phyloP scores from a whole-genome alignment of 2,888 invertebrate genomes.

The Belgica antarctica region DNA sequence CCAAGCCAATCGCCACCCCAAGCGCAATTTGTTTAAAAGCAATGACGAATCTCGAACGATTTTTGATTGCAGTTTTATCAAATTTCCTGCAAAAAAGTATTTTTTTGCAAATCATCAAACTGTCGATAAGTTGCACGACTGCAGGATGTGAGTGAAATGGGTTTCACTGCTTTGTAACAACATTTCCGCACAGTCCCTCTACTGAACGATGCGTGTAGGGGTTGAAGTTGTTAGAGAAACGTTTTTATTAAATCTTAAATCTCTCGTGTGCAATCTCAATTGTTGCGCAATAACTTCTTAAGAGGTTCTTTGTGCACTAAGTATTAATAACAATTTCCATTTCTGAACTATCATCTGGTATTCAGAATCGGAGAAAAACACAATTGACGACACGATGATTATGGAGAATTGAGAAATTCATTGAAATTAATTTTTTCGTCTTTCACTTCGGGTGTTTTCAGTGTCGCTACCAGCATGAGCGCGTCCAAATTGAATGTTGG shows the following conservation, averaged over 20 bases:
- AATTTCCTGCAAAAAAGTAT: slow-evolving; percentile 27
- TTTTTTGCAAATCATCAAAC: slow-evolving; percentile 1
- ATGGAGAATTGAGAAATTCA: slow-evolving; percentile 9
- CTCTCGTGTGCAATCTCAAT: slow-evolving; percentile 29
- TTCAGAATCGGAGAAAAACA: slow-evolving; percentile 5
- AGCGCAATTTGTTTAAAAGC: neutral
- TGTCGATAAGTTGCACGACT: slow-evolving; percentile 14
- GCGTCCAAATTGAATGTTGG: slow-evolving; percentile 43
- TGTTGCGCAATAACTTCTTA: slow-evolving; percentile 41
- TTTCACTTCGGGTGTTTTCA: neutral
- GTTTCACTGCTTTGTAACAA: neutral
- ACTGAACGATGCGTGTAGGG: too few species aligned
- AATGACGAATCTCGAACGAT: slow-evolving; percentile 5
- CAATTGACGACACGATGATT: slow-evolving; percentile 20
- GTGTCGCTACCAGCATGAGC: slow-evolving; percentile 36
- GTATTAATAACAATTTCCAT: slow-evolving; percentile 13
- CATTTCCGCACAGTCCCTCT: neutral
- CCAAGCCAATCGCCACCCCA: neutral
- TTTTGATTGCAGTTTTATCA: slow-evolving; percentile 41
- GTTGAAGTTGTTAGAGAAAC: too few species aligned
- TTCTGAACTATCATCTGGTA: slow-evolving; percentile 21
- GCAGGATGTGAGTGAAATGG: neutral
- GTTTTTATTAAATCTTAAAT: slow-evolving; percentile 24
- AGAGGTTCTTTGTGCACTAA: slow-evolving; percentile 21
- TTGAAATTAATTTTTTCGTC: slow-evolving; percentile 28